These are phyloP conservation scores for Plagodis dolabraria DNA, from an alignment of 2,888 invertebrate species.

Conservation along the genomic window DNA sequence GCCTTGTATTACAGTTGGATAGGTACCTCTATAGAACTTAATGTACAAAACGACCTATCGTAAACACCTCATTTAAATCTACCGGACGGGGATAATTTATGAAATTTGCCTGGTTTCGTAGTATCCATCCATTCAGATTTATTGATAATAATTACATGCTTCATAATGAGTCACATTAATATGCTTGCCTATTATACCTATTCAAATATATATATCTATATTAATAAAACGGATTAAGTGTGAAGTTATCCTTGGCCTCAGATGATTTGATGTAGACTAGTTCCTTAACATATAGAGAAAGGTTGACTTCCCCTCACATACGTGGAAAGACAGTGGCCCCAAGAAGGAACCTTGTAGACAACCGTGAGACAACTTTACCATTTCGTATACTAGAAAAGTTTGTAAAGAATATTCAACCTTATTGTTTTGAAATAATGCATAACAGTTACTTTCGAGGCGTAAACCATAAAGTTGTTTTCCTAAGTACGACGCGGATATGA, in stretches of 20 bases:
- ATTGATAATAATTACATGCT: constrained; percentile 3
- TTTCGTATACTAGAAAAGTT: constrained; percentile 19
- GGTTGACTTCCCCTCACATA: constrained; percentile 37
- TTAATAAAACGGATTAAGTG: neutral
- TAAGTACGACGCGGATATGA: constrained; percentile 69
- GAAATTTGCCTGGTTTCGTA: constrained; percentile 3
- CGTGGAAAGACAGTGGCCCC: constrained; percentile 50
- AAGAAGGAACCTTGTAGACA: constrained; percentile 55
- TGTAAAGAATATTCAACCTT: constrained; percentile 40
- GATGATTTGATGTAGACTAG: constrained; percentile 2
- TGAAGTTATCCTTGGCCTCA: constrained; percentile 23
- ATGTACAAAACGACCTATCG: too few relatives aligned
- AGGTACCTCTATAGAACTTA: too few relatives aligned
- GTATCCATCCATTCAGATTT: neutral
- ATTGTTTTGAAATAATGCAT: constrained; percentile 38
- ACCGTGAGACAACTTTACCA: constrained; percentile 37
- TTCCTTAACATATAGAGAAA: constrained; percentile 40
- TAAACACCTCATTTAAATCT: too few relatives aligned
- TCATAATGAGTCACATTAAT: too few relatives aligned
- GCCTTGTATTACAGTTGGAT: too few relatives aligned
- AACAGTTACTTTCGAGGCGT: constrained; percentile 27
- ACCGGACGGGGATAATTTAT: neutral
- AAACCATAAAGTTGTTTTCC: constrained; percentile 41
- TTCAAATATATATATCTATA: neutral
- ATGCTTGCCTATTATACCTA: too few relatives aligned